phyloP scores from a whole-genome alignment of 2,113 vertebrate species.

The Malurus melanocephalus region DNA sequence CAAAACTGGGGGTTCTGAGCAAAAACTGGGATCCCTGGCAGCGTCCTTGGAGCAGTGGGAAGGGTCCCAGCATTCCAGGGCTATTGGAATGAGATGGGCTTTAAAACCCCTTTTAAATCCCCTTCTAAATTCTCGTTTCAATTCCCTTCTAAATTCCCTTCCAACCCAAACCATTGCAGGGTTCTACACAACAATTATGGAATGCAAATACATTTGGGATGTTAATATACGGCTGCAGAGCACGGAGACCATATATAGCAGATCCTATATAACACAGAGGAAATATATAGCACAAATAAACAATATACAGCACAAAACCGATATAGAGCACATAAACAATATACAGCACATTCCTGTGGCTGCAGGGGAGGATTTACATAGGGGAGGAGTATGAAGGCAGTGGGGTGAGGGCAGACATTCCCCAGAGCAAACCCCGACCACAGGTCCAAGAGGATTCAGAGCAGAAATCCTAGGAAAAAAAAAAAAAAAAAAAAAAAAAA shows the following conservation, averaged over 20 bases:
- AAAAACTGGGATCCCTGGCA: neutral
- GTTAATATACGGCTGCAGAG: neutral
- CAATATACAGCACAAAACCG: too few relatives aligned
- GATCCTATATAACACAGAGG: neutral
- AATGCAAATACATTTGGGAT: neutral
- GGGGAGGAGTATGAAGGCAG: neutral
- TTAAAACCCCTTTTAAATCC: neutral
- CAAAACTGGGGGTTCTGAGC: neutral
- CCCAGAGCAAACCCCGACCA: neutral
- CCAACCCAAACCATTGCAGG: neutral
- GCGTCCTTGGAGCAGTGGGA: neutral
- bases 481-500: neutral
- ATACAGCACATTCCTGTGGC: neutral
- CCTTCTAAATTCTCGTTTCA: too few relatives aligned
- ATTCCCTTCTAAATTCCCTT: neutral
- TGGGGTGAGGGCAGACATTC: neutral
- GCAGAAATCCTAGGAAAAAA: neutral
- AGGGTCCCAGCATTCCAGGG: neutral
- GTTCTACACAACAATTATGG: neutral
- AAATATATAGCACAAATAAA: neutral
- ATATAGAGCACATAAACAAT: too few relatives aligned
- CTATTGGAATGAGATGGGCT: rapidly evolving
- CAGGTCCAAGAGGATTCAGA: neutral
- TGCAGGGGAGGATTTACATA: rapidly evolving
- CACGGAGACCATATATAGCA: neutral